Evolutionary conservation across 2,888 invertebrate genomes (phyloP).

Genomic region (Apotomis turbidana): DNA sequence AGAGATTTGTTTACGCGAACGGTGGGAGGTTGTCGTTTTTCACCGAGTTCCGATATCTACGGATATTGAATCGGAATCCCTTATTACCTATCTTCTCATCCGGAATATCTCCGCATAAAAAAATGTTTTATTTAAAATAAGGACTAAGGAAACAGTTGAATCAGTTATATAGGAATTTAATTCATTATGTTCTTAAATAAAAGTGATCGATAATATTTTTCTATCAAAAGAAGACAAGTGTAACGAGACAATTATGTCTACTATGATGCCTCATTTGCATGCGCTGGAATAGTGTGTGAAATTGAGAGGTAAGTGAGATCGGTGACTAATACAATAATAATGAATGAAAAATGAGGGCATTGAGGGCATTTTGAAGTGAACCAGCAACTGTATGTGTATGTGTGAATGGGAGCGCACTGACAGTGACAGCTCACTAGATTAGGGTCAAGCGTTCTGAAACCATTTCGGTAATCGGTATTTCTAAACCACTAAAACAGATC

Average conservation of each 20-base stretch:
- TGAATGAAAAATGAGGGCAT: conserved; percentile 38
- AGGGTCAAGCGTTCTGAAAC: conserved; percentile 39
- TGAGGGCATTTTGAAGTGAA: conserved; percentile 36
- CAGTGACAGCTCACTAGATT: conserved; percentile 42
- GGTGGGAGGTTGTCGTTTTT: conserved; percentile 63
- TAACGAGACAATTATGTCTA: conserved; percentile 46
- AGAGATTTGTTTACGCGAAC: conserved; percentile 78
- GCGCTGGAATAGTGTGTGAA: conserved; percentile 28
- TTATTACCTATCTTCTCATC: conserved; percentile 37
- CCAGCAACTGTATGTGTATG: conserved; percentile 24
- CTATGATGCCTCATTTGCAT: conserved; percentile 32
- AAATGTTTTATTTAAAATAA: conserved; percentile 10
- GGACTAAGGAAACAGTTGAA: conserved; percentile 8
- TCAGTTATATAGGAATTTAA: conserved; percentile 32
- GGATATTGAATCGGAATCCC: conserved; percentile 71
- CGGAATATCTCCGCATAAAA: neutral
- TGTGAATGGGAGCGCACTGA: conserved; percentile 29
- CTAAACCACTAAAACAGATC: neutral
- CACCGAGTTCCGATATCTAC: conserved; percentile 55
- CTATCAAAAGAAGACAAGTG: conserved; percentile 46
- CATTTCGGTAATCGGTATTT: neutral
- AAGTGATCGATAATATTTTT: conserved; percentile 60
- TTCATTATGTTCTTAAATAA: conserved; percentile 44
- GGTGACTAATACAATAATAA: conserved; percentile 33
- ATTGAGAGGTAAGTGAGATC: conserved; percentile 33